These are phyloP conservation scores for Cryptocephalus moraei DNA, from an alignment of 2,888 invertebrate species.

Conservation along the genomic window DNA sequence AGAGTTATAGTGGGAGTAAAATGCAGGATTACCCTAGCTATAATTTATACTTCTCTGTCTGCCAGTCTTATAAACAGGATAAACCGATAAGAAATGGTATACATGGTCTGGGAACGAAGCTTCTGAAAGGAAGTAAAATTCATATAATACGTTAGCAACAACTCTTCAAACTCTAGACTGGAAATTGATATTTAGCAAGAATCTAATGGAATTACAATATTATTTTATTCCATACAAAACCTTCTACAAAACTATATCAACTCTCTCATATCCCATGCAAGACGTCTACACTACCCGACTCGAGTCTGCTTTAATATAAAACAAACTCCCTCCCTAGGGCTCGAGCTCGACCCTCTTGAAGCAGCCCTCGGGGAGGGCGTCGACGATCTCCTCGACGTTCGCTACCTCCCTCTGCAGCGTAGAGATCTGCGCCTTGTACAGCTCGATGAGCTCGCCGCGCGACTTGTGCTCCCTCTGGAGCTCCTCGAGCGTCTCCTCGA, in stretches of 20 bases:
- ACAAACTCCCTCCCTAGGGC: conserved; percentile 37
- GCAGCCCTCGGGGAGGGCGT: conserved; percentile 70
- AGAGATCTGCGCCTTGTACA: conserved; percentile 67
- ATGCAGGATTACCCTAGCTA: too few species aligned
- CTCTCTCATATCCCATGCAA: too few species aligned
- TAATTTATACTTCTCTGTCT: too few species aligned
- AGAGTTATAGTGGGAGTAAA: too few species aligned
- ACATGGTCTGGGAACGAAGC: too few species aligned
- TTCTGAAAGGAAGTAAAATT: too few species aligned
- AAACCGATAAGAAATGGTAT: too few species aligned
- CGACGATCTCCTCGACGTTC: conserved; percentile 71
- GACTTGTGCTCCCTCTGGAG: conserved; percentile 52
- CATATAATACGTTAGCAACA: too few species aligned
- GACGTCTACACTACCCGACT: not conserved
- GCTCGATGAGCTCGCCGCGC: conserved; percentile 60
- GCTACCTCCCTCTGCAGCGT: conserved; percentile 64
- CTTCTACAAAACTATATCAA: not conserved
- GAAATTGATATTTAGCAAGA: too few species aligned
- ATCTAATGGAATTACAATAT: too few species aligned
- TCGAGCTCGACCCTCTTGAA: conserved; percentile 70
- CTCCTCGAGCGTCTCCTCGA: conserved; percentile 65
- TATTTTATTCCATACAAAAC: not conserved
- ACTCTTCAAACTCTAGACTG: too few species aligned
- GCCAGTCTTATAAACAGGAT: too few species aligned
- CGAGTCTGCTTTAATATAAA: conserved; percentile 9